Evolutionary conservation across 2,113 vertebrate genomes (phyloP).

Genomic region (Pelvicachromis taeniatus): DNA sequence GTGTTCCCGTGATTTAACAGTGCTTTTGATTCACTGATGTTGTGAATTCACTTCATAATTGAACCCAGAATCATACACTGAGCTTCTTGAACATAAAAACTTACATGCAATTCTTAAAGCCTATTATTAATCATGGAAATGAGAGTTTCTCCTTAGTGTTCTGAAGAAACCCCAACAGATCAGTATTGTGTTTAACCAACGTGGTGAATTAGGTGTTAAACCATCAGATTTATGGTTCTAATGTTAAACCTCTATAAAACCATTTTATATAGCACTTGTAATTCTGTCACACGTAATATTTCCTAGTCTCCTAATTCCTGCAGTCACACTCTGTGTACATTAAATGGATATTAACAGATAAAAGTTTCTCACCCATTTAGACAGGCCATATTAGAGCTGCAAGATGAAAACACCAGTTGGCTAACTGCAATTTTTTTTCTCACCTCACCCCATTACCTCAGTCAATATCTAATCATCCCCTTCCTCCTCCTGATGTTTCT

Average conservation of each 20-base stretch:
- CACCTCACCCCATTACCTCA: constrained; percentile 48
- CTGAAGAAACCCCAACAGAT: neutral
- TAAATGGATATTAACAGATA: neutral
- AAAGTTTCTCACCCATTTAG: neutral
- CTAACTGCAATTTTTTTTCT: constrained; percentile 16
- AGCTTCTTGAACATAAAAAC: neutral
- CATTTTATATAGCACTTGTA: neutral
- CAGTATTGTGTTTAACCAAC: neutral
- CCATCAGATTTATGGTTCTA: neutral
- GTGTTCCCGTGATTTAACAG: neutral
- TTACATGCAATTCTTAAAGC: neutral
- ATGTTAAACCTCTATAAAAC: neutral
- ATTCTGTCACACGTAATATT: neutral
- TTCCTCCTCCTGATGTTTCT: constrained; percentile 45
- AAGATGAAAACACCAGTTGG: constrained; percentile 20
- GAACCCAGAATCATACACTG: neutral
- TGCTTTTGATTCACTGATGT: neutral
- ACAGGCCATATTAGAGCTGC: neutral
- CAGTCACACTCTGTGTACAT: neutral
- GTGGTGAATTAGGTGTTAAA: neutral
- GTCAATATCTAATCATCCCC: constrained; percentile 60
- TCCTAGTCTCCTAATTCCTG: neutral
- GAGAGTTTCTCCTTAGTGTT: neutral
- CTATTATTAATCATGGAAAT: neutral
- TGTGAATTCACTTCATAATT: neutral